A percentile compares a stretch with the other conserved stretches of the same genome.
Evolutionary conservation across 1,140 invertebrate species (phyloP).

Genomic region (Drosophila guanche): DNA sequence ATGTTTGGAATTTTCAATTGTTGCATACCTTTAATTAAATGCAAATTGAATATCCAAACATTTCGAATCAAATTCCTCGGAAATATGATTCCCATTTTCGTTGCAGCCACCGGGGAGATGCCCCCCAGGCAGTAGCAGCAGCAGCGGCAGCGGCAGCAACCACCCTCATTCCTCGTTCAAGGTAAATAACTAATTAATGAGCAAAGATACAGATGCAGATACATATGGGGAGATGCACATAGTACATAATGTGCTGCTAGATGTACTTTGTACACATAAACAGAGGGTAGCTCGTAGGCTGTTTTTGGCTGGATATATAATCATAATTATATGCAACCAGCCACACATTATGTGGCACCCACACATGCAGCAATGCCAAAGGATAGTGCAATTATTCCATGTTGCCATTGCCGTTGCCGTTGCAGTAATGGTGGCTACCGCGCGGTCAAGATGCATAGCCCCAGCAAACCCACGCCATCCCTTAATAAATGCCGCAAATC

Average conservation of each 20-base stretch:
- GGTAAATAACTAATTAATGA: conserved; percentile 55
- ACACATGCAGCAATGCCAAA: not conserved
- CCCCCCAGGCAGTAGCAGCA: too few species aligned
- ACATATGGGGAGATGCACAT: conserved; percentile 8
- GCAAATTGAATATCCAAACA: conserved; percentile 7
- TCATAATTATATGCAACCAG: conserved; percentile 41
- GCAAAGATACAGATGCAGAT: conserved; percentile 26
- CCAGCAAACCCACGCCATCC: too few species aligned
- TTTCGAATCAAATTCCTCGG: conserved; percentile 5
- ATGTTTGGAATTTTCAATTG: too few species aligned
- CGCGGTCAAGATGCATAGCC: too few species aligned
- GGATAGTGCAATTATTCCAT: too few species aligned
- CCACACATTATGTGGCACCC: too few species aligned
- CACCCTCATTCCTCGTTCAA: conserved; percentile 26
- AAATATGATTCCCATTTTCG: conserved; percentile 13
- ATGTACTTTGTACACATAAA: not conserved
- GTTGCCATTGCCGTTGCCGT: too few species aligned
- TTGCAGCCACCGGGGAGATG: conserved; percentile 25
- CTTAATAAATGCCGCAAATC: too few species aligned
- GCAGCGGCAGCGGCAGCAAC: too few species aligned
- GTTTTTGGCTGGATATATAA: conserved; percentile 17
- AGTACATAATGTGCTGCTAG: conserved; percentile 6
- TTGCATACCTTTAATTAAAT: not conserved
- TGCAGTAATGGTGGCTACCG: too few species aligned
- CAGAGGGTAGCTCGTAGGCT: conserved; percentile 1